phyloP scores from a whole-genome alignment of 2,888 invertebrate species.

The Drepana falcataria region DNA sequence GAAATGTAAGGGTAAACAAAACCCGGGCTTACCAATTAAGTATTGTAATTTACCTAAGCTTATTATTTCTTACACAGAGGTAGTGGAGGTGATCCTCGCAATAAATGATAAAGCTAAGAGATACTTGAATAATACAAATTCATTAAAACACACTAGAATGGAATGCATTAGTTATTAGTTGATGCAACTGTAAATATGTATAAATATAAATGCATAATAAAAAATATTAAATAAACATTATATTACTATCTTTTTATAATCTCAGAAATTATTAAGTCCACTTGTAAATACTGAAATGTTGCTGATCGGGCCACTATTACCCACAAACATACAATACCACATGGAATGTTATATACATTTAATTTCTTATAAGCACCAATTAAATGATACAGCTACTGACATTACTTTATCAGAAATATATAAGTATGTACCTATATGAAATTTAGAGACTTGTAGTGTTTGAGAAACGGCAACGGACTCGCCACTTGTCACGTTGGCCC shows the following conservation, averaged over 20 bases:
- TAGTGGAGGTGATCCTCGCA: slow-evolving; percentile 7
- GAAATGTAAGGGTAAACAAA: slow-evolving; percentile 1
- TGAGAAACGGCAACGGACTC: too few species aligned
- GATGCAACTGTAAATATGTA: slow-evolving; percentile 20
- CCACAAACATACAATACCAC: neutral
- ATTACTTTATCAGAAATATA: too few species aligned
- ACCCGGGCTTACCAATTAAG: slow-evolving; percentile 1
- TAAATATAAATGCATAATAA: slow-evolving; percentile 22
- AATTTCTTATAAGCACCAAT: slow-evolving; percentile 1
- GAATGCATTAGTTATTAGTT: slow-evolving; percentile 25
- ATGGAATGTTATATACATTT: neutral
- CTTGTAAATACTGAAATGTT: neutral
- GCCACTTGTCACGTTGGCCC: too few species aligned
- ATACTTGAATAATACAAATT: slow-evolving; percentile 52
- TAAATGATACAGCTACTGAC: neutral
- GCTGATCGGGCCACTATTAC: neutral
- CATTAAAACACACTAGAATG: slow-evolving; percentile 54
- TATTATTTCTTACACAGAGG: slow-evolving; percentile 13
- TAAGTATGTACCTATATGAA: neutral
- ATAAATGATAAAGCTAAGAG: slow-evolving; percentile 28
- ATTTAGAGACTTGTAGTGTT: too few species aligned
- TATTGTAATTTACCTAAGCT: neutral
- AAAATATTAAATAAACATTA: slow-evolving; percentile 2
- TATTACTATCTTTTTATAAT: slow-evolving; percentile 3
- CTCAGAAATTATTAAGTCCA: neutral